Conservation (phyloP, 2,113 vertebrate species). For the Onychorhynchus coronatus region DNA sequence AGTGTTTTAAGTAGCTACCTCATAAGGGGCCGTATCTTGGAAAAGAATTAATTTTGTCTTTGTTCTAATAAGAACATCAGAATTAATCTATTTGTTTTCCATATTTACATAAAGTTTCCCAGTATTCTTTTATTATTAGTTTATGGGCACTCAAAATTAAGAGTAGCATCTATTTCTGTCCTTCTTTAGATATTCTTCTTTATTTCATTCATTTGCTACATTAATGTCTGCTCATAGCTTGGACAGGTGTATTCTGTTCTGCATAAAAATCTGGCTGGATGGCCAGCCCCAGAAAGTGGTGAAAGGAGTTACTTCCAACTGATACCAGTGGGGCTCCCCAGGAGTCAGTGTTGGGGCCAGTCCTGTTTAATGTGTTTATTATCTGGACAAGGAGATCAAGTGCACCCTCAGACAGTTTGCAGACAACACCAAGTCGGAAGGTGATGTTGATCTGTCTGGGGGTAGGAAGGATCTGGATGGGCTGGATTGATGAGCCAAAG, state of each 20-base stretch:
- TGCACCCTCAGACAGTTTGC: background rate
- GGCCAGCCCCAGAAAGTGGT: background rate
- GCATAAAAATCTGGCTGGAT: background rate
- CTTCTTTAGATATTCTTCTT: background rate
- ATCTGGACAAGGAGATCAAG: fast-evolving
- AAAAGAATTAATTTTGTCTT: background rate
- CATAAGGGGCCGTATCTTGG: background rate
- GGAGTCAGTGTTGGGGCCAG: background rate
- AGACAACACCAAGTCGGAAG: fast-evolving
- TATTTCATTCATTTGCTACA: background rate
- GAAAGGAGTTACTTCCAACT: background rate
- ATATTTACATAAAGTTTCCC: background rate
- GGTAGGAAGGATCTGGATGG: fast-evolving
- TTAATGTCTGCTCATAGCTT: background rate
- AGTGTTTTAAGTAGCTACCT: background rate
- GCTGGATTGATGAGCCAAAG: fast-evolving
- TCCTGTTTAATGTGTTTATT: background rate
- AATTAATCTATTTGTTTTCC: slow-evolving; percentile 7
- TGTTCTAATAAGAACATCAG: background rate
- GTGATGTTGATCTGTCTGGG: background rate
- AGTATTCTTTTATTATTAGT: background rate
- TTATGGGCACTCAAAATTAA: slow-evolving; percentile 9
- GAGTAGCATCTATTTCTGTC: background rate
- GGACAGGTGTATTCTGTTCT: fast-evolving
- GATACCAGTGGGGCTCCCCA: background rate